A percentile compares a stretch with the other conserved stretches of the same genome.
Evolutionary conservation across 2,113 vertebrate species (phyloP).

Genomic region (Serilophus lunatus): DNA sequence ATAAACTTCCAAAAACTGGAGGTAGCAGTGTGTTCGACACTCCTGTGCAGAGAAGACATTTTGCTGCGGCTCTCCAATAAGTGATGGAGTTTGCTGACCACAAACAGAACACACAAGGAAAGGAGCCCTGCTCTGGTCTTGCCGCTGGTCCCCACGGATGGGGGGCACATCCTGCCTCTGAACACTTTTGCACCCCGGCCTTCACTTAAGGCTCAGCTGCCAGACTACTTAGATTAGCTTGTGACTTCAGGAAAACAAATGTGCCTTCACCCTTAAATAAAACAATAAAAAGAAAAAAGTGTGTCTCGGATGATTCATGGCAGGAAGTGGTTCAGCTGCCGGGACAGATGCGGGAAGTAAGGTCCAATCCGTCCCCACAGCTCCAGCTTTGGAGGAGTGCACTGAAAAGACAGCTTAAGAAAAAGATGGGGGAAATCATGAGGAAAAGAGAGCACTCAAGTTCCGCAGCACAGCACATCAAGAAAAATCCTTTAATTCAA

Average conservation of each 20-base stretch:
- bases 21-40: not conserved
- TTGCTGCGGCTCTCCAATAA: not conserved
- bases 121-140: not conserved
- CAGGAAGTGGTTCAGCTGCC: constrained; percentile 55
- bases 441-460: constrained; percentile 1
- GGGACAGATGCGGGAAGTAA: constrained; percentile 28
- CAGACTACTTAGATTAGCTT: not conserved
- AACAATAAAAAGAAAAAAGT: not conserved
- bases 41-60: not conserved
- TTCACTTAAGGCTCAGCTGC: not conserved
- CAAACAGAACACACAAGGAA: not conserved
- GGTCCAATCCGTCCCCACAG: not conserved
- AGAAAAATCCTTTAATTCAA: constrained; percentile 34
- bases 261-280: constrained; percentile 34
- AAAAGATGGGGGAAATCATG: constrained; percentile 13
- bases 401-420: not conserved
- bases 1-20: not conserved
- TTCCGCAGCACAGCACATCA: not conserved
- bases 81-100: not conserved
- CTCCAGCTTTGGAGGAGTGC: not conserved
- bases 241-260: constrained; percentile 41
- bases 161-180: constrained; percentile 4
- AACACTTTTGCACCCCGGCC: not conserved
- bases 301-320: constrained; percentile 13
- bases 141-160: fast-evolving